phyloP scores from a whole-genome alignment of 37 sponge, comb jelly and placozoan genomes.

The Amphimedon queenslandica region DNA sequence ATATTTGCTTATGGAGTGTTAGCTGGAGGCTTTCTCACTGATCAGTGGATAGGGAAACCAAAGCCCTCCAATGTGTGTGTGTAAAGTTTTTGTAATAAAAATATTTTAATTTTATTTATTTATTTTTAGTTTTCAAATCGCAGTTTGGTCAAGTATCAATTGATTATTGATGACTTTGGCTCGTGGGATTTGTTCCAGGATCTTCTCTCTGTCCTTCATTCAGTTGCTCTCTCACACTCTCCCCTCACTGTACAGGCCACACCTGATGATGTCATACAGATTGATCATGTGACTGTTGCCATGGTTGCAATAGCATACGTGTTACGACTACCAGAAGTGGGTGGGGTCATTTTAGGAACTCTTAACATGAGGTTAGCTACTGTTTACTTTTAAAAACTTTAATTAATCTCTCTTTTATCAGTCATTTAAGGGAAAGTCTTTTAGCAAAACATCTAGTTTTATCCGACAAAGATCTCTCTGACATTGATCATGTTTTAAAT shows the following conservation, averaged over 20 bases:
- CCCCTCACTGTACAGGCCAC: background rate
- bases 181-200: constrained; percentile 58
- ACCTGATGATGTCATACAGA: background rate
- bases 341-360: constrained; percentile 46
- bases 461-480: constrained; percentile 23
- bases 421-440: constrained; percentile 22
- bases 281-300: constrained; percentile 36
- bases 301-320: constrained; percentile 63
- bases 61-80: background rate
- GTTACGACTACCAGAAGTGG: constrained; percentile 12
- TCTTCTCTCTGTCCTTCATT: constrained; percentile 32
- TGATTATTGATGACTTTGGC: constrained; percentile 59
- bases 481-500: constrained; percentile 23
- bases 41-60: constrained; percentile 28
- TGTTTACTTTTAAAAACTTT: background rate
- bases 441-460: constrained; percentile 15
- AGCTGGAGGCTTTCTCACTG: constrained; percentile 66
- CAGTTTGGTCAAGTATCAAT: constrained; percentile 53
- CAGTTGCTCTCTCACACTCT: constrained; percentile 36
- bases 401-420: background rate
- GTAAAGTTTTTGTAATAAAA: too few species aligned
- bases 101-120: background rate
- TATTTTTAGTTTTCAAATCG: constrained; percentile 29
- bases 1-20: constrained; percentile 58
- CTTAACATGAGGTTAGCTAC: constrained; percentile 16